A percentile compares a stretch with the other conserved stretches of the same genome.
phyloP scores from a whole-genome alignment of 2,113 vertebrate species.

The Propithecus coquereli region DNA sequence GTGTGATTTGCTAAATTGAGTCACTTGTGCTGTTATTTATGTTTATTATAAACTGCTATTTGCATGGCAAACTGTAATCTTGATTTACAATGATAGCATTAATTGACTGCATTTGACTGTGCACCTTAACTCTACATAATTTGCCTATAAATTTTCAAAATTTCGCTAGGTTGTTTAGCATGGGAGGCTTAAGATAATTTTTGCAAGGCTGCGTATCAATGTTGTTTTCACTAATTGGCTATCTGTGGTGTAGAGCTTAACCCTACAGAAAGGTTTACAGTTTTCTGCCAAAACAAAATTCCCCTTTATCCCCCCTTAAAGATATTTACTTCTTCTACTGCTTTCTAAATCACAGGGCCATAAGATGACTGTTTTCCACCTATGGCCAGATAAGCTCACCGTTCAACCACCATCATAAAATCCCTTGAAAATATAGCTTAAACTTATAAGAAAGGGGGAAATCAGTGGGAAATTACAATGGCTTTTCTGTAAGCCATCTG shows the following conservation, averaged over 20 bases:
- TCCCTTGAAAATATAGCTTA: background rate
- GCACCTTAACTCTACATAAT: constrained; percentile 64
- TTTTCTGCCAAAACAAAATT: constrained; percentile 44
- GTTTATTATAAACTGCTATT: constrained; percentile 71
- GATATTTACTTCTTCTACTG: constrained; percentile 26
- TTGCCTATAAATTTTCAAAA: constrained; percentile 68
- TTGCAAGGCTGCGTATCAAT: constrained; percentile 33
- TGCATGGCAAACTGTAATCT: constrained; percentile 64
- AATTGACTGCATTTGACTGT: constrained; percentile 72
- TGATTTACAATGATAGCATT: constrained; percentile 74
- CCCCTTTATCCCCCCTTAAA: background rate
- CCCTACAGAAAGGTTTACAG: constrained; percentile 21
- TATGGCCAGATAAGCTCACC: background rate
- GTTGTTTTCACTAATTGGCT: constrained; percentile 58
- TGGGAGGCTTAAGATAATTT: constrained; percentile 51
- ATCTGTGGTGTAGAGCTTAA: constrained; percentile 31
- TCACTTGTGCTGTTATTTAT: constrained; percentile 70
- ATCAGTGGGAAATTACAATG: background rate
- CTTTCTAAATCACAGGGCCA: constrained; percentile 31
- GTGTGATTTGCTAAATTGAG: constrained; percentile 62
- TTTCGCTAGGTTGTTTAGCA: constrained; percentile 56
- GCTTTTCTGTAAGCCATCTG: background rate
- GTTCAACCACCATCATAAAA: background rate
- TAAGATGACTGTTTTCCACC: background rate
- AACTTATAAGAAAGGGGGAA: background rate